Evolutionary conservation across 53 echinoderm and acorn worm species (phyloP).

Genomic region (Paracentrotus lividus): DNA sequence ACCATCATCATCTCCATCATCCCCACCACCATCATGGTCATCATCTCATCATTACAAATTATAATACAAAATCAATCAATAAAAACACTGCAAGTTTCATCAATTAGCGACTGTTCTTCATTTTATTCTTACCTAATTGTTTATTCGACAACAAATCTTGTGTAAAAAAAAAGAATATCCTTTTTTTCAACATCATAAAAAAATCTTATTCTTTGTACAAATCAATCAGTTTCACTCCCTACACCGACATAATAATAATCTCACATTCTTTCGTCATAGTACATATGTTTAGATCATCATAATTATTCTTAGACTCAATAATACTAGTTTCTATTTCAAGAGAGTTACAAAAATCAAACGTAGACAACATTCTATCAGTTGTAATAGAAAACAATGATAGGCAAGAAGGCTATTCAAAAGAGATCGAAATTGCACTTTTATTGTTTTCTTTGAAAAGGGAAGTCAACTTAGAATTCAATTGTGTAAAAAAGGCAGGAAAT

Average conservation of each 20-base stretch:
- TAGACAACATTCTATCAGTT: constrained; percentile 13
- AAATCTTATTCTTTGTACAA: constrained; percentile 36
- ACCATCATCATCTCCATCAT: neutral
- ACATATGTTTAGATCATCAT: neutral
- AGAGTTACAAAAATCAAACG: neutral
- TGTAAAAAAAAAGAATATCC: constrained; percentile 11
- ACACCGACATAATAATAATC: constrained; percentile 5
- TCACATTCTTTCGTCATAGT: constrained; percentile 17
- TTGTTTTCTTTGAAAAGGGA: constrained; percentile 58
- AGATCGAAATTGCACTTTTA: constrained; percentile 68
- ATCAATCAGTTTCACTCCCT: neutral
- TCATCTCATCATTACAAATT: neutral
- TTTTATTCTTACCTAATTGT: constrained; percentile 59
- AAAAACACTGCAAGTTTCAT: neutral
- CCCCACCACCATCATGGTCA: neutral
- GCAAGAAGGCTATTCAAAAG: constrained; percentile 67
- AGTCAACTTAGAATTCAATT: too few relatives aligned
- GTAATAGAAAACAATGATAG: constrained; percentile 45
- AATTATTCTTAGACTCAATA: neutral
- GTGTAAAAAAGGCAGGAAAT: too few relatives aligned
- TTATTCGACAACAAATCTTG: constrained; percentile 41
- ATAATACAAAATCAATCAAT: neutral
- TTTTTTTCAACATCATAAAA: constrained; percentile 19
- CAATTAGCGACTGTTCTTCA: constrained; percentile 22
- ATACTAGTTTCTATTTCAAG: constrained; percentile 31